These are phyloP conservation scores for Esperia sulphurella DNA, from an alignment of 2,888 invertebrate genomes.

Conservation along the genomic window DNA sequence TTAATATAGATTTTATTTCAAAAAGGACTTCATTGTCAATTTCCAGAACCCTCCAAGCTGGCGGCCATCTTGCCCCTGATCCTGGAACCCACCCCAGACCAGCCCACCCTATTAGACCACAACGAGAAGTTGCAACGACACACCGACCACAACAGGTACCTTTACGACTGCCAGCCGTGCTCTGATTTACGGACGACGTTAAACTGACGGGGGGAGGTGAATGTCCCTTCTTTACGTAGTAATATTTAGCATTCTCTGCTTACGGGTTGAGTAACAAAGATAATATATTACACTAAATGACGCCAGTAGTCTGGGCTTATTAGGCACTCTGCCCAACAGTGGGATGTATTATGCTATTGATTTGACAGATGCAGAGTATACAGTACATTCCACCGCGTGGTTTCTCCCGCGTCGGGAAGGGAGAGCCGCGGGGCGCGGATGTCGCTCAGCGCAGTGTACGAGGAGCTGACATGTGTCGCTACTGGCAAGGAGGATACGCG, in stretches of 20 bases:
- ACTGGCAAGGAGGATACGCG: constrained; percentile 17
- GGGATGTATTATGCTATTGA: too few species aligned
- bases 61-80: constrained; percentile 39
- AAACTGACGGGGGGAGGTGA: too few species aligned
- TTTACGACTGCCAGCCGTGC: too few species aligned
- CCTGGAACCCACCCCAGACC: constrained; percentile 34
- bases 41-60: constrained; percentile 43
- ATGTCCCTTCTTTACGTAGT: too few species aligned
- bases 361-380: constrained; percentile 50
- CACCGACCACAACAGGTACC: constrained; percentile 22
- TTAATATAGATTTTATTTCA: background rate
- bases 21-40: background rate
- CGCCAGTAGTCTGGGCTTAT: too few species aligned
- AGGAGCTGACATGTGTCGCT: constrained; percentile 44
- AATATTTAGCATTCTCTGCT: too few species aligned
- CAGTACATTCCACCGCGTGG: constrained; percentile 50
- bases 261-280: too few species aligned
- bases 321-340: too few species aligned
- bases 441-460: constrained; percentile 33
- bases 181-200: too few species aligned
- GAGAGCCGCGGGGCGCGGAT: constrained; percentile 6
- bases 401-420: constrained; percentile 28
- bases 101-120: constrained; percentile 48
- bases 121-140: constrained; percentile 54
- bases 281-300: too few species aligned